Conservation (phyloP, 2,113 vertebrate genomes). For the Burhinus bistriatus region DNA sequence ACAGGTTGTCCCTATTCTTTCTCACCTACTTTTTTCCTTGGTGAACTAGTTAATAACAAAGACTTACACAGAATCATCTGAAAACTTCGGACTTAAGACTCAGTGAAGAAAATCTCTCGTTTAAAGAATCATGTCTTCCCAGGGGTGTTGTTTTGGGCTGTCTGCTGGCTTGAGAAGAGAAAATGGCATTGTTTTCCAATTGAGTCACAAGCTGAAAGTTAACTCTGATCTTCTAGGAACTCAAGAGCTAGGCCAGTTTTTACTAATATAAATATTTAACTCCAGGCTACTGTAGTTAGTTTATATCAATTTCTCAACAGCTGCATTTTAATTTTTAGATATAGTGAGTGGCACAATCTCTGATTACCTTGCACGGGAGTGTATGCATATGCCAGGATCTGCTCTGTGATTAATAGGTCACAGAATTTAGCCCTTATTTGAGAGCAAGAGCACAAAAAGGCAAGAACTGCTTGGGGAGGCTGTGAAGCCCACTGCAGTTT, state of each 20-base stretch:
- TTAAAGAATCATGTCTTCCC: neutral
- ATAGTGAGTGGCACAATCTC: neutral
- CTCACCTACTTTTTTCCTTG: neutral
- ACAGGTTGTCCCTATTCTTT: neutral
- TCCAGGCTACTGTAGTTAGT: neutral
- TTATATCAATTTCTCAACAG: neutral
- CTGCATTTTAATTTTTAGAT: neutral
- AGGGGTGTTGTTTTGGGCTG: neutral
- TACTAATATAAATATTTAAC: neutral
- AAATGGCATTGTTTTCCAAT: neutral
- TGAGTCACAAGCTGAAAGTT: slow-evolving; percentile 20
- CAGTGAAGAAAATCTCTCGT: neutral
- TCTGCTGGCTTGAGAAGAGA: slow-evolving; percentile 11
- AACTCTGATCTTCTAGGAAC: slow-evolving; percentile 41
- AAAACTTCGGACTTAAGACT: neutral
- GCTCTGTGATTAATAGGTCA: neutral
- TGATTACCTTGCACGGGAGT: neutral
- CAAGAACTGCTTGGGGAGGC: neutral
- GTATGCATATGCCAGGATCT: neutral
- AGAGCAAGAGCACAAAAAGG: neutral
- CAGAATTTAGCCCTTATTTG: neutral
- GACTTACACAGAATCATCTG: neutral
- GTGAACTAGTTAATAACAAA: neutral
- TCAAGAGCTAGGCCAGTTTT: neutral
- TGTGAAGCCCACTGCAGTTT: neutral